Base-by-base conservation (phyloP, 2,797 vertebrate species). In the Eremophila alpestris region DNA sequence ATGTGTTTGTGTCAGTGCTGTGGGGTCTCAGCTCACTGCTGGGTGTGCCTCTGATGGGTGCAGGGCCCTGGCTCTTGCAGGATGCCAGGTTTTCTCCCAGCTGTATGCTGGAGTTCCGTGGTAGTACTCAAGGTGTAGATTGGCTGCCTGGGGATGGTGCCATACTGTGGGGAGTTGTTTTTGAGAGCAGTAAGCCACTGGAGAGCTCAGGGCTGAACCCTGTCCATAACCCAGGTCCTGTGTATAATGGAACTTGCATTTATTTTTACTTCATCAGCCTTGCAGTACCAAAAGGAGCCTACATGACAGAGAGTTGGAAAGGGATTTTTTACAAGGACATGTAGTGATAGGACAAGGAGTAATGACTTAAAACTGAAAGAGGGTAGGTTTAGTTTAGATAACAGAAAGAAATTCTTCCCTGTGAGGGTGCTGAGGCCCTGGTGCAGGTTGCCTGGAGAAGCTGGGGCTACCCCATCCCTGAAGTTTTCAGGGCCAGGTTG, bases 31-130 rank as follows among this genome's bases (percentile, higher is more conserved):
- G 41, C 21, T 52, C 0, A 0, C 46, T 82, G 13, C 19, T 51
- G 58, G 27, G 3, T 46, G 16, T 30, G n/a, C 63, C 64, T 43
- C 45, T 51, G 21, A 5, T 0, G 6, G 6, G 7, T 23, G 18
- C 18, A 55, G 54, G 43, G 46, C 18, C 14, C 7, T 30, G 29
- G 15, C 20, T 89, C 65, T 34, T 26, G 1, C 0, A 3, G 36
- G 29, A 7, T 5, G 5, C 22, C 10, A 20, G 7, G 4, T 65
- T 80, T 46, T n/a, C 14, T 34, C 32, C 54, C 20, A 16, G 21
- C 36, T 81, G 2, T 23, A 0, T 15, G 36, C 38, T 62, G 52
- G 38, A 74, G 34, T 12, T 60, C 26, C 16, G 1, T 12, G 13
- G 8, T 2, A 3, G 32, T 41, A 15, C 16, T 56, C 24, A 29